These are phyloP conservation scores for Scaptodrosophila lebanonensis DNA, from an alignment of 1,140 invertebrate genomes.

Conservation along the genomic window DNA sequence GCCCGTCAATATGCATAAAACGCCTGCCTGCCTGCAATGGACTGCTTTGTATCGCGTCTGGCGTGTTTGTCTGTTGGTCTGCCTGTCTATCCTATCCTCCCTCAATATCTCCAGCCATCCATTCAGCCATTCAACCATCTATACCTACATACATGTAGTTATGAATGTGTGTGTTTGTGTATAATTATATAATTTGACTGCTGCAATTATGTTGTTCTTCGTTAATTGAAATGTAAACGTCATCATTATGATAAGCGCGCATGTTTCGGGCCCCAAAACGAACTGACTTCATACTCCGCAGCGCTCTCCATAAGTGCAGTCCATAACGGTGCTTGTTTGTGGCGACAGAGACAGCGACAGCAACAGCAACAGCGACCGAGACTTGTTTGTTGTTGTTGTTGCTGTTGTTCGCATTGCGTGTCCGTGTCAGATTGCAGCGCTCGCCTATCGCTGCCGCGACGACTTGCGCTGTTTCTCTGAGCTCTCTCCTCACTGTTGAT, in stretches of 20 bases:
- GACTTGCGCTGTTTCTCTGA: no score
- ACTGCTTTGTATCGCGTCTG: no score
- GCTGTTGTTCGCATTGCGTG: neutral
- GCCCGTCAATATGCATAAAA: conserved; percentile 38
- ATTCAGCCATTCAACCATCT: conserved; percentile 8
- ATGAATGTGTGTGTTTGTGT: conserved; percentile 39
- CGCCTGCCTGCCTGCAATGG: neutral
- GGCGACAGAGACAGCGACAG: no score
- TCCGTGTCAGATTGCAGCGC: no score
- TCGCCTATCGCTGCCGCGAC: no score
- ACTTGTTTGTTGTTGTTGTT: conserved; percentile 1
- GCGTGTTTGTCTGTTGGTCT: no score
- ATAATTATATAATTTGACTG: conserved; percentile 74
- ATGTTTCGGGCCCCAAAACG: no score
- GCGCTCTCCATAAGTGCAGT: no score
- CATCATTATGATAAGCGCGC: conserved; percentile 62
- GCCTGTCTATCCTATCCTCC: neutral
- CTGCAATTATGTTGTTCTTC: conserved; percentile 69
- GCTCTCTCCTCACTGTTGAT: neutral
- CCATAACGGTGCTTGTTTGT: no score
- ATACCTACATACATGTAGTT: neutral
- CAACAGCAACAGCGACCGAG: no score
- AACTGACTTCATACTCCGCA: no score
- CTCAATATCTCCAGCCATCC: neutral
- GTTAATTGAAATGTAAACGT: conserved; percentile 74